These are phyloP conservation scores for Salticus scenicus DNA, from an alignment of 2,888 invertebrate species.

Conservation along the genomic window DNA sequence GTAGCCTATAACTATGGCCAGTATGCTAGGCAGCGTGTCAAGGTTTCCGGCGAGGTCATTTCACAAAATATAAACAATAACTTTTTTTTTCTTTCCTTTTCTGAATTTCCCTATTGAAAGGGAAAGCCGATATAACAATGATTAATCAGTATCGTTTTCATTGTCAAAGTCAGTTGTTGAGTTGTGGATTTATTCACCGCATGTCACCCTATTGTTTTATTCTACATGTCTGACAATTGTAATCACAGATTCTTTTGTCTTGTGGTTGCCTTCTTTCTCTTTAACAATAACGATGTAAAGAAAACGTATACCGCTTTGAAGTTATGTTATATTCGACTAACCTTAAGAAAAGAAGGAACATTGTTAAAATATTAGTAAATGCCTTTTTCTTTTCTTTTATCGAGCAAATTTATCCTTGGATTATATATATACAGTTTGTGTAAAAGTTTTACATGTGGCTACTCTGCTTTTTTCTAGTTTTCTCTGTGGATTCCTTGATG, in stretches of 20 bases:
- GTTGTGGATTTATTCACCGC: slow-evolving; percentile 1
- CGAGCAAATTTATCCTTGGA: too few species aligned
- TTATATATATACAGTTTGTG: too few species aligned
- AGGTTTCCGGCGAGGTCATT: slow-evolving; percentile 44
- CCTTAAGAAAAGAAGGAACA: not conserved
- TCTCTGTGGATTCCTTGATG: too few species aligned
- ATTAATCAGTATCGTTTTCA: slow-evolving; percentile 41
- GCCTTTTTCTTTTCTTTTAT: not conserved
- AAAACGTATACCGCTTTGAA: not conserved
- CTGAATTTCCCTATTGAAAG: slow-evolving; percentile 34
- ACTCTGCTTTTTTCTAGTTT: too few species aligned
- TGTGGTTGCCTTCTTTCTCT: not conserved
- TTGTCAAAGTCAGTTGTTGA: slow-evolving; percentile 48
- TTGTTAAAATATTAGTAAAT: not conserved
- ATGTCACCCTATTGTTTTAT: slow-evolving; percentile 29
- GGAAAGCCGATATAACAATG: slow-evolving; percentile 35
- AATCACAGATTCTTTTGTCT: slow-evolving; percentile 41
- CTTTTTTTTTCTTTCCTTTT: slow-evolving; percentile 34
- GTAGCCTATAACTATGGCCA: not conserved
- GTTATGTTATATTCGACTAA: not conserved
- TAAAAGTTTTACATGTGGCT: too few species aligned
- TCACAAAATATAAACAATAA: slow-evolving; percentile 34
- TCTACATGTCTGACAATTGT: slow-evolving; percentile 21
- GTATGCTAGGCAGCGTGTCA: slow-evolving; percentile 28
- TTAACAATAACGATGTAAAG: not conserved